Base-by-base conservation (phyloP, 2,888 invertebrate species). In the Stenoptilia bipunctidactyla region DNA sequence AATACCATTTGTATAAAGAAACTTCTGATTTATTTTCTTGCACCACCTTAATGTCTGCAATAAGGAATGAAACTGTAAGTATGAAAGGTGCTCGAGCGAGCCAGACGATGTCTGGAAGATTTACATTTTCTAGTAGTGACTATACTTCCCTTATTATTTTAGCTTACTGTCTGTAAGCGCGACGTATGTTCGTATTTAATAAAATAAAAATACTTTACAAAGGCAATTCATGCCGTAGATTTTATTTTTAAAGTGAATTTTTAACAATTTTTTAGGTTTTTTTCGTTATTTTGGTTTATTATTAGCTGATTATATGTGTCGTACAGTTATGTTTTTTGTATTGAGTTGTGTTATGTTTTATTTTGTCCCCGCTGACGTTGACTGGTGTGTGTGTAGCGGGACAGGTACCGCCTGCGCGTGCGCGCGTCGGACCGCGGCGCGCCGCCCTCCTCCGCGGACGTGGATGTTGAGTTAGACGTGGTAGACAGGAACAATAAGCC, bases 401-500 rank as follows among this genome's bases (percentile, higher is more conserved):
- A 95, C 89, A 93, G 92, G 89, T 96, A 96, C 88, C 93, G 93
- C 77, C 92, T 97, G 86, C 92, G 92, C 87, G 97, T 97, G 82
- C 93, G 93, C 86, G 97, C 97, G 83, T 94, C 94, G 80, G 98
- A 98, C 90, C 90, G 92, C 86, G 97, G 97, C 80, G 90, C 87
- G 77, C 93, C 93, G 79, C 92, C 93, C 77, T 92, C 94, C 85
- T 91, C 90, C 85, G 95, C 96, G 85, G 95, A 95, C 87, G 97
- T 96, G 86, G 95, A 94, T 87, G 96, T 97, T 86, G 93, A 94
- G 85, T 93, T 98, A 90, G 96, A 95, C 89, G 96, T 98, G 86
- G 97, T 97, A 87, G 96, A 94, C 91, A 91, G 94, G 89, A 97
- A 94, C 92, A 96, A 94, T 92, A 97, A 95, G 91, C 97, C 93